These are phyloP conservation scores for Xyrauchen texanus DNA, from an alignment of 2,113 vertebrate genomes.

Conservation along the genomic window DNA sequence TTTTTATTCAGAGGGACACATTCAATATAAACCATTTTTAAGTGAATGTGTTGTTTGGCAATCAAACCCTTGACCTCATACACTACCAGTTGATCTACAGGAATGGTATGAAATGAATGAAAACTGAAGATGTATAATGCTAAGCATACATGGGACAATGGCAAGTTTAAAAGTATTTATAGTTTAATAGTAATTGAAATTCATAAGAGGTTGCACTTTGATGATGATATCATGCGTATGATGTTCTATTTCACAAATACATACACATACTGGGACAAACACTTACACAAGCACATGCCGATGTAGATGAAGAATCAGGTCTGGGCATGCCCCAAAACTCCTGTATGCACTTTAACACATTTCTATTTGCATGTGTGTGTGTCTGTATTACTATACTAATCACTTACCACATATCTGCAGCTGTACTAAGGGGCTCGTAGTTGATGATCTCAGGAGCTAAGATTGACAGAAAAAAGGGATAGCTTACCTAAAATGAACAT, in stretches of 20 bases:
- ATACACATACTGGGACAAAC: background rate
- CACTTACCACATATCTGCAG: slow-evolving; percentile 81
- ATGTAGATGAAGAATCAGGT: slow-evolving; percentile 18
- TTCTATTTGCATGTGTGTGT: slow-evolving; percentile 14
- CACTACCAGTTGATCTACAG: background rate
- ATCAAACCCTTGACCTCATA: too few species aligned
- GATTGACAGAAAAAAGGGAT: background rate
- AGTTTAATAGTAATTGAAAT: background rate
- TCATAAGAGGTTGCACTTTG: background rate
- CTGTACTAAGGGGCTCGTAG: slow-evolving; percentile 69
- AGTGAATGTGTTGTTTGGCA: too few species aligned
- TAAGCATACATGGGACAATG: background rate
- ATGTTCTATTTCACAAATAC: background rate
- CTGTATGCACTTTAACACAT: background rate
- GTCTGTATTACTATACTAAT: background rate
- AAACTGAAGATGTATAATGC: background rate
- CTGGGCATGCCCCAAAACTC: slow-evolving; percentile 16
- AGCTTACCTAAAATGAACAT: too few species aligned
- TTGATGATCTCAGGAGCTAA: slow-evolving; percentile 78
- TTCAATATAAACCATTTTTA: too few species aligned
- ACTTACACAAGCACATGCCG: background rate
- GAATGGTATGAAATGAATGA: slow-evolving; percentile 1
- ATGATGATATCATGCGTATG: too few species aligned
- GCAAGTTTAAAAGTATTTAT: slow-evolving; percentile 1
- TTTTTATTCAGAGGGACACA: too few species aligned